Percentiles rank a stretch among this genome's conserved stretches.
Conservation (phyloP, 1,140 invertebrate species). For the Dendrolimus kikuchii region DNA sequence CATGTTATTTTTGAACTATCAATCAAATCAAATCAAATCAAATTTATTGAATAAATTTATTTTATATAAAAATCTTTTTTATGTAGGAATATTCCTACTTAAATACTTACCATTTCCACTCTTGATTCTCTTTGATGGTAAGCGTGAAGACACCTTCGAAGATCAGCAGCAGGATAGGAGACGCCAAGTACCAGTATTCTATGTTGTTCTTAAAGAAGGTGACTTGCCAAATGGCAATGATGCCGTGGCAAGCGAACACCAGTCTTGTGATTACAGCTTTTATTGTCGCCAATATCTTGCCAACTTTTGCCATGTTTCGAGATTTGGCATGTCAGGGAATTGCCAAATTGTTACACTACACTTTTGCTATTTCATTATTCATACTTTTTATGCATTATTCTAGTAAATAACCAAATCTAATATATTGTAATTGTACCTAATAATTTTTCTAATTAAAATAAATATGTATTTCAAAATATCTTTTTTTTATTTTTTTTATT, state of each 20-base stretch:
- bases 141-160: conserved; percentile 89
- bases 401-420: no score
- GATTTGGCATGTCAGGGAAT: background rate
- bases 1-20: no score
- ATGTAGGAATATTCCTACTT: conserved; percentile 2
- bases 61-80: background rate
- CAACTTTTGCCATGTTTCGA: conserved; percentile 70
- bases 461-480: no score
- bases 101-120: conserved; percentile 86
- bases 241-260: conserved; percentile 84
- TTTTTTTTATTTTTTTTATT: no score
- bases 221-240: conserved; percentile 87
- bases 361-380: no score
- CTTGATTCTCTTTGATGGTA: conserved; percentile 88
- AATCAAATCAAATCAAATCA: no score
- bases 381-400: no score
- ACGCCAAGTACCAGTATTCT: conserved; percentile 84
- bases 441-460: no score
- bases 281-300: conserved; percentile 82
- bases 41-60: no score
- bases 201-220: conserved; percentile 81
- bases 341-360: no score
- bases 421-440: no score
- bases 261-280: conserved; percentile 86
- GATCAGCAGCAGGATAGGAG: conserved; percentile 81